A percentile compares a stretch with the other conserved stretches of the same genome.
Evolutionary conservation across 1,140 invertebrate species (phyloP).

Genomic region (Dinoponera quadriceps): DNA sequence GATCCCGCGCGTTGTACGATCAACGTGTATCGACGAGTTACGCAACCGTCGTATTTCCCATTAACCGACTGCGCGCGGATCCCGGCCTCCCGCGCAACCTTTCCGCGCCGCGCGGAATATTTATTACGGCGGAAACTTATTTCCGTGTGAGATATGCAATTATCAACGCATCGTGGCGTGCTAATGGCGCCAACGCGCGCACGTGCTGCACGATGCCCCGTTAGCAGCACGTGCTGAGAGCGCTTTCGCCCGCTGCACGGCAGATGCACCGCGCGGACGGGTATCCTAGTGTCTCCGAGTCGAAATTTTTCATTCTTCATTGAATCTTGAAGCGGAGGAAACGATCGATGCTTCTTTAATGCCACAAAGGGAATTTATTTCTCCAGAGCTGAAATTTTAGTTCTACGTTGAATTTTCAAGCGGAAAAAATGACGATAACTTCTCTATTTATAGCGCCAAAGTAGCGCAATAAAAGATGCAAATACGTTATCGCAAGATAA

Average conservation of each 20-base stretch:
- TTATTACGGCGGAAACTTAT: conserved; percentile 47
- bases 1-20: not conserved
- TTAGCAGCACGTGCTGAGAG: not conserved
- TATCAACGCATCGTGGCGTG: conserved; percentile 21
- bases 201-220: not conserved
- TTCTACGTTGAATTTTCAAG: no score
- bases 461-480: no score
- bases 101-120: conserved; percentile 11
- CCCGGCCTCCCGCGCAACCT: not conserved
- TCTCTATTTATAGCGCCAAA: no score
- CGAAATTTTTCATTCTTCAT: no score
- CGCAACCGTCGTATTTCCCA: not conserved
- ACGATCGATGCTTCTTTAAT: no score
- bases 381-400: no score
- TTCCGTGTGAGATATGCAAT: conserved; percentile 27
- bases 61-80: not conserved
- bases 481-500: no score
- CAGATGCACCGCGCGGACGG: not conserved
- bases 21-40: not conserved
- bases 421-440: no score
- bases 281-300: no score
- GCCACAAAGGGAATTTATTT: no score
- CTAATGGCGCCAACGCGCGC: not conserved
- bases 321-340: no score
- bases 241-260: not conserved